Evolutionary conservation across 35 echinoderm and acorn worm species (phyloP).

Genomic region (Amphiura filiformis): DNA sequence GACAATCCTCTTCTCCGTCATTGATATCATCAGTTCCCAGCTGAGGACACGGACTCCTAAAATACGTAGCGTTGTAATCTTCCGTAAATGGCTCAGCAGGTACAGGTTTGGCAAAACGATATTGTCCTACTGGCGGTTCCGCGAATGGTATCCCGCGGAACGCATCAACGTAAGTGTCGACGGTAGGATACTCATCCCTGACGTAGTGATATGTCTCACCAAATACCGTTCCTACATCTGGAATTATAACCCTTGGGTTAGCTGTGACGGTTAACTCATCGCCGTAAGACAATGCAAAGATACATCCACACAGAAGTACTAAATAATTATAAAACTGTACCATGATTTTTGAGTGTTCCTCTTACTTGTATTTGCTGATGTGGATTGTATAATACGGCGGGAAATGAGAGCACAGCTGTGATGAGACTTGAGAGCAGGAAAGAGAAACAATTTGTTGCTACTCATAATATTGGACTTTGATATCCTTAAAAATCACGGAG

Average conservation of each 20-base stretch:
- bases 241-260: constrained; percentile 1
- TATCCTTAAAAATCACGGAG: too few species aligned
- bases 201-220: constrained; percentile 50
- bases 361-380: too few species aligned
- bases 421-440: too few species aligned
- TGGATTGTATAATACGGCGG: too few species aligned
- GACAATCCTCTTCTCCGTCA: constrained; percentile 70
- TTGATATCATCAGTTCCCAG: not conserved
- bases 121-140: constrained; percentile 44
- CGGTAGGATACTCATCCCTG: constrained; percentile 1
- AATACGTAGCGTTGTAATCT: constrained; percentile 24
- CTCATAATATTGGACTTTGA: too few species aligned
- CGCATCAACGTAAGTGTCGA: constrained; percentile 50
- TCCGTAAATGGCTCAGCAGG: not conserved
- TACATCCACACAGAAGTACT: too few species aligned
- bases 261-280: not conserved
- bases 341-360: too few species aligned
- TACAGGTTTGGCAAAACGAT: constrained; percentile 60
- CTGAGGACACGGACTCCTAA: constrained; percentile 24
- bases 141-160: constrained; percentile 83
- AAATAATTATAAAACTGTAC: too few species aligned
- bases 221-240: constrained; percentile 43
- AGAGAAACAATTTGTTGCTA: too few species aligned
- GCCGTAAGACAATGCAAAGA: too few species aligned
- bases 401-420: too few species aligned